Evolutionary conservation across 2,888 invertebrate genomes (phyloP).

Genomic region (Agapetus fuscipes): DNA sequence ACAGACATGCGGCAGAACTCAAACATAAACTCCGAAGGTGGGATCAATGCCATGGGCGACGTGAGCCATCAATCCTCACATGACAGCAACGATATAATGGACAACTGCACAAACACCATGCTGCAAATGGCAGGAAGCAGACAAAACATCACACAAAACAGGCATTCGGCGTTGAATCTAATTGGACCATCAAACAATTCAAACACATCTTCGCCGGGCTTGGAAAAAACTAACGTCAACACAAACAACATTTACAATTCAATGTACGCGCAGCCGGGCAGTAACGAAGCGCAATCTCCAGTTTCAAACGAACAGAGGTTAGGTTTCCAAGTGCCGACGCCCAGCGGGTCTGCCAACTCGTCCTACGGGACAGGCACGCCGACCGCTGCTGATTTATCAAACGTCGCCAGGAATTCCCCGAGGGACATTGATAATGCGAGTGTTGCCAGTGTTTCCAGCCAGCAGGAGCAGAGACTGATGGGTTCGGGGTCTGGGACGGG

Average conservation of each 20-base stretch:
- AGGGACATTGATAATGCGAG: slow-evolving; percentile 27
- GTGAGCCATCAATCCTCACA: slow-evolving; percentile 21
- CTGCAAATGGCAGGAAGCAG: slow-evolving; percentile 21
- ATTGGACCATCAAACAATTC: slow-evolving; percentile 21
- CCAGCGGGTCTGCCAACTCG: slow-evolving; percentile 20
- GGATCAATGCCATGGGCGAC: slow-evolving; percentile 23
- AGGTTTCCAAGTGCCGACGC: slow-evolving; percentile 22
- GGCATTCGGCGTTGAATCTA: slow-evolving; percentile 21
- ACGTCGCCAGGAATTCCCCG: slow-evolving; percentile 24
- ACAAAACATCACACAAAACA: slow-evolving; percentile 18
- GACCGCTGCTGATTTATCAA: slow-evolving; percentile 19
- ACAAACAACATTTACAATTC: too few species aligned
- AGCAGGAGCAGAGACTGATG: slow-evolving; percentile 33
- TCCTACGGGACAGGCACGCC: slow-evolving; percentile 20
- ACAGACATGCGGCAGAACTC: slow-evolving; percentile 30
- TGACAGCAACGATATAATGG: slow-evolving; percentile 22
- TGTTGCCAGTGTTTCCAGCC: slow-evolving; percentile 18
- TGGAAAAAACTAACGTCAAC: too few species aligned
- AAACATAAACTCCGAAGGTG: slow-evolving; percentile 23
- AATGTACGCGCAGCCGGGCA: slow-evolving; percentile 17
- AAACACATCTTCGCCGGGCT: slow-evolving; percentile 18
- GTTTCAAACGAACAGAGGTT: slow-evolving; percentile 21
- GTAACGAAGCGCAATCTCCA: slow-evolving; percentile 19
- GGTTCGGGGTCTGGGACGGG: slow-evolving; percentile 23
- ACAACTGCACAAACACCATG: slow-evolving; percentile 21